Evolutionary conservation across 2,888 invertebrate species (phyloP).

Genomic region (Bibio marci): DNA sequence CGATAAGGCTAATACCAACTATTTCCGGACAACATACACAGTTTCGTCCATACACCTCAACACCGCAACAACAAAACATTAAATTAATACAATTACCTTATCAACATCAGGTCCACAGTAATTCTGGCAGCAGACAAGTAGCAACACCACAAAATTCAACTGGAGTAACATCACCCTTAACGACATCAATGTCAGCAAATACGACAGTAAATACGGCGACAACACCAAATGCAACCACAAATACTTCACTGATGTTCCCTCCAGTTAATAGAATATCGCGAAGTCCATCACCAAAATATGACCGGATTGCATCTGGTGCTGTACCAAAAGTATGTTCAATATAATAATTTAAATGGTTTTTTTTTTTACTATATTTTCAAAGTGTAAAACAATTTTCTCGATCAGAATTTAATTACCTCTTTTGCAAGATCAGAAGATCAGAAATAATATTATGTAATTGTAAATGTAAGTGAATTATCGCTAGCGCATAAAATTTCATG

Average conservation of each 20-base stretch:
- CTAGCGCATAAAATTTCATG: too few relatives aligned
- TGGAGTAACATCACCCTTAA: too few relatives aligned
- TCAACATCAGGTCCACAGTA: conserved; percentile 4
- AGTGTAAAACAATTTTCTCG: too few relatives aligned
- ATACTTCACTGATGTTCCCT: conserved; percentile 13
- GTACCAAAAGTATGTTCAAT: conserved; percentile 20
- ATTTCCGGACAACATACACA: conserved; percentile 19
- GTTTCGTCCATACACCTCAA: conserved; percentile 18
- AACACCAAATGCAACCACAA: background rate
- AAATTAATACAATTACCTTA: background rate
- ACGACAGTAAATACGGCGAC: too few relatives aligned
- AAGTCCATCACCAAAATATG: conserved; percentile 37
- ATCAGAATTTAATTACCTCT: too few relatives aligned
- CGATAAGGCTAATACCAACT: conserved; percentile 30
- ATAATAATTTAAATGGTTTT: background rate
- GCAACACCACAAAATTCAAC: background rate
- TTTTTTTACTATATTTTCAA: conserved; percentile 8
- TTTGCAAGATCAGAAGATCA: too few relatives aligned
- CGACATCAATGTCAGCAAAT: too few relatives aligned
- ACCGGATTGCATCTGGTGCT: conserved; percentile 14
- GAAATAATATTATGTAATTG: too few relatives aligned
- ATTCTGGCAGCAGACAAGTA: conserved; percentile 1
- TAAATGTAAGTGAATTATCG: too few relatives aligned
- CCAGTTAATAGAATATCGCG: conserved; percentile 23
- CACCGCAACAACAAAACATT: conserved; percentile 6